Evolutionary conservation across 2,888 invertebrate genomes (phyloP).

Genomic region (Mesorhabditis spiculigera): DNA sequence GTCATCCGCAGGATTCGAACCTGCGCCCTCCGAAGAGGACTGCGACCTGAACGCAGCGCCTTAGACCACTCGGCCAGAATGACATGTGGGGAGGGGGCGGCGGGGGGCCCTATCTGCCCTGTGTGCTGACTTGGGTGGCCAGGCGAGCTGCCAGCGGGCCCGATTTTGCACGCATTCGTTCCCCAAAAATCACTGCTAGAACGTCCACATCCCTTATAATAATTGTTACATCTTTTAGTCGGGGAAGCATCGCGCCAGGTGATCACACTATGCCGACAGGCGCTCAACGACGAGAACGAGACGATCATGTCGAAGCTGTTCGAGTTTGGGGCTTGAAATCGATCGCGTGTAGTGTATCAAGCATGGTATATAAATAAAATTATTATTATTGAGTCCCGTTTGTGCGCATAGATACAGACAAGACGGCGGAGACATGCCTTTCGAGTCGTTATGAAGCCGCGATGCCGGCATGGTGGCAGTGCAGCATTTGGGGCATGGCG

Average conservation of each 20-base stretch:
- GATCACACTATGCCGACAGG: constrained; percentile 45
- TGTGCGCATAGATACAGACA: too few species aligned
- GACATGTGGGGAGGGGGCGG: constrained; percentile 12
- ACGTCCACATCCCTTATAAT: not conserved
- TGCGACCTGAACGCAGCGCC: constrained; percentile 77
- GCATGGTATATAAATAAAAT: too few species aligned
- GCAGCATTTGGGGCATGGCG: constrained; percentile 48
- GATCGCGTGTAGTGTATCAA: too few species aligned
- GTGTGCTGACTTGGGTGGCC: too few species aligned
- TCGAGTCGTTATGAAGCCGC: not conserved
- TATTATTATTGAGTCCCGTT: too few species aligned
- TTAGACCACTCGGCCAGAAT: constrained; percentile 73
- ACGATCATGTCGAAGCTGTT: constrained; percentile 36
- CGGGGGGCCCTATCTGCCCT: too few species aligned
- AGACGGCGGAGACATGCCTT: too few species aligned
- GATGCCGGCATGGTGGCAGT: constrained; percentile 53
- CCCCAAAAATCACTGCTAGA: too few species aligned
- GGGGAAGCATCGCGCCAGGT: constrained; percentile 43
- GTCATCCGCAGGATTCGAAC: constrained; percentile 33
- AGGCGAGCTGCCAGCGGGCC: too few species aligned
- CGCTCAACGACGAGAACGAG: constrained; percentile 50
- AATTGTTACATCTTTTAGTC: constrained; percentile 30
- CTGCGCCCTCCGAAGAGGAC: constrained; percentile 63
- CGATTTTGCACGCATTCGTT: too few species aligned
- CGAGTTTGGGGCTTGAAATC: constrained; percentile 27